A percentile compares a stretch with the other conserved stretches of the same genome.
Evolutionary conservation across 1,140 invertebrate species (phyloP).

Genomic region (Lutraria rhynchaena): DNA sequence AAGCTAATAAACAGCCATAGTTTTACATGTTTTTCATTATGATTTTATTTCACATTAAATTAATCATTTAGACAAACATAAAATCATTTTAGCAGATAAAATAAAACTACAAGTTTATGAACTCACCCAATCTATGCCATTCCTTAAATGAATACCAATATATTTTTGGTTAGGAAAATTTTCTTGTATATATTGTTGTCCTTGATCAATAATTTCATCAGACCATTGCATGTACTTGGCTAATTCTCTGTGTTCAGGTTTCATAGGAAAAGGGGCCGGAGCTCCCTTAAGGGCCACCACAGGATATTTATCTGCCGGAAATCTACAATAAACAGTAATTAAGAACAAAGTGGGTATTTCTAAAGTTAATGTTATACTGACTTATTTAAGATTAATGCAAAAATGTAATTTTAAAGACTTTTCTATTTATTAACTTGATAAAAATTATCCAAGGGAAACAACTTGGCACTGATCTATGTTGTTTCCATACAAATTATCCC

Average conservation of each 20-base stretch:
- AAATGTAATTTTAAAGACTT: neutral
- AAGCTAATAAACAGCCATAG: too few species aligned
- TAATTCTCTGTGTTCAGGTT: constrained; percentile 89
- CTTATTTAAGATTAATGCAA: neutral
- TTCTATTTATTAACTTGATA: too few species aligned
- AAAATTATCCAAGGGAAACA: too few species aligned
- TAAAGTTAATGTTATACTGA: neutral
- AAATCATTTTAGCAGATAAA: too few species aligned
- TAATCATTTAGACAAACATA: too few species aligned
- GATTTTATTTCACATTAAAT: too few species aligned
- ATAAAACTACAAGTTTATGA: too few species aligned
- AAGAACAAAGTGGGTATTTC: too few species aligned
- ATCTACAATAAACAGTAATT: constrained; percentile 80
- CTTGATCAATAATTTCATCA: constrained; percentile 86
- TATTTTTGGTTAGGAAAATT: constrained; percentile 89
- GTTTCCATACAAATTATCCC: too few species aligned
- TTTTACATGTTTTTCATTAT: too few species aligned
- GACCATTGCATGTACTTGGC: constrained; percentile 95
- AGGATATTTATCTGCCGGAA: constrained; percentile 86
- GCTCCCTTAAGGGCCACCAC: constrained; percentile 90
- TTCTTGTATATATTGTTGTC: constrained; percentile 89
- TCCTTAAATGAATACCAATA: constrained; percentile 96
- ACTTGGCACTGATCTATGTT: too few species aligned
- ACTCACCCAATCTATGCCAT: constrained; percentile 97
- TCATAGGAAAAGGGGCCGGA: constrained; percentile 97